phyloP scores from a whole-genome alignment of 2,888 invertebrate species.

The Peribatodes rhomboidaria region DNA sequence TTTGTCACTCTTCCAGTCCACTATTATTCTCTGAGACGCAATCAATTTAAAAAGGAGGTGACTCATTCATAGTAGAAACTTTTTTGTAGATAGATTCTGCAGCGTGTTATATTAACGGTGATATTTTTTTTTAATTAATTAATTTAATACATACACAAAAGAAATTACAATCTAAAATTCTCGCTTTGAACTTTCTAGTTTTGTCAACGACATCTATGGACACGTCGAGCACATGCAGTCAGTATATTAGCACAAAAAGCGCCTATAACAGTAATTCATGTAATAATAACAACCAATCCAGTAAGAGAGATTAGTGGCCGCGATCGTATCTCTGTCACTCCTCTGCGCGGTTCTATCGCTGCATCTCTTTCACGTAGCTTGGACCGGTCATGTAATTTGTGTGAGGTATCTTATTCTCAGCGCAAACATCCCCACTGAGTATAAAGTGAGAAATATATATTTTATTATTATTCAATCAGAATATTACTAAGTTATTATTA shows the following conservation, averaged over 20 bases:
- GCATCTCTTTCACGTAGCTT: not conserved
- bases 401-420: slow-evolving; percentile 6
- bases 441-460: not conserved
- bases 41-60: too few species aligned
- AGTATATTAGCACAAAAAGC: not conserved
- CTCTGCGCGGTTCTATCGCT: not conserved
- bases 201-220: not conserved
- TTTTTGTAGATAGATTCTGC: too few species aligned
- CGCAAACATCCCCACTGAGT: slow-evolving; percentile 9
- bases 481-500: not conserved
- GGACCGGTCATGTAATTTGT: not conserved
- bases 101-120: too few species aligned
- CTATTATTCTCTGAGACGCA: too few species aligned
- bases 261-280: not conserved
- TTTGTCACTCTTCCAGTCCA: too few species aligned
- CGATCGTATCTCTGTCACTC: not conserved
- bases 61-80: too few species aligned
- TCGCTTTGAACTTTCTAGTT: not conserved
- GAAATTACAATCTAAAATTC: too few species aligned
- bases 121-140: too few species aligned
- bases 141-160: too few species aligned
- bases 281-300: not conserved
- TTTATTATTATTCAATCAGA: slow-evolving; percentile 1
- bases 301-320: not conserved
- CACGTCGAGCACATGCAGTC: not conserved